A percentile compares a stretch with the other conserved stretches of the same genome.
These are phyloP conservation scores for Luscinia megarhynchos DNA, from an alignment of 2,797 vertebrate genomes.

Conservation along the genomic window DNA sequence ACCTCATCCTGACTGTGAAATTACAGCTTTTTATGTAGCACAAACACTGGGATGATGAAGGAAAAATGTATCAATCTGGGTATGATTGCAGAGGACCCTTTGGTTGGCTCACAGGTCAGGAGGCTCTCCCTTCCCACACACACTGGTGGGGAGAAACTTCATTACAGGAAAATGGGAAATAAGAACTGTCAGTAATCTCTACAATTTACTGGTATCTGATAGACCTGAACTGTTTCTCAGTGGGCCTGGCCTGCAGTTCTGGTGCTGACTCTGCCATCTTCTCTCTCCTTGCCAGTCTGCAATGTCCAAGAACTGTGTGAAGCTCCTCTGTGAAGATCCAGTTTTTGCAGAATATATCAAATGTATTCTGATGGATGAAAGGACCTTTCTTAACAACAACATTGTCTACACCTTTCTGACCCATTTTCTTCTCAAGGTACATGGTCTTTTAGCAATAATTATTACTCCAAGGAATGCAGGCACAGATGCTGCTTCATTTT, in stretches of 20 bases:
- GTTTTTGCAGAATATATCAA: conserved; percentile 98
- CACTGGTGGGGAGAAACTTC: not conserved
- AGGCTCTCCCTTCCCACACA: not conserved
- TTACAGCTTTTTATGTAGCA: not conserved
- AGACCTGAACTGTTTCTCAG: not conserved
- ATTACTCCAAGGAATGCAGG: not conserved
- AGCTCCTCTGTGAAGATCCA: conserved; percentile 95
- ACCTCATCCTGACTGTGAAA: not conserved
- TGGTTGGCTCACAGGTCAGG: not conserved
- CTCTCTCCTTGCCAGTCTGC: conserved; percentile 80
- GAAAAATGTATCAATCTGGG: not conserved
- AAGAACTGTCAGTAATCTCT: not conserved
- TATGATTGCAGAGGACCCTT: not conserved
- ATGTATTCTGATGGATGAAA: conserved; percentile 97
- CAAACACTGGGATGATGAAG: not conserved
- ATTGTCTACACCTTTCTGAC: conserved; percentile 94
- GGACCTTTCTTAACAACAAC: conserved; percentile 94
- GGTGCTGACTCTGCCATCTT: not conserved
- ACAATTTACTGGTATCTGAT: not conserved
- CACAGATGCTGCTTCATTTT: not conserved
- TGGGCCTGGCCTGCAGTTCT: not conserved
- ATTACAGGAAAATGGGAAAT: not conserved
- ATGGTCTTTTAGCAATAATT: not conserved
- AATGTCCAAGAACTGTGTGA: conserved; percentile 95
- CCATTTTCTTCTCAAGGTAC: conserved; percentile 94